Evolutionary conservation across 2,888 invertebrate genomes (phyloP).

Genomic region (Cataglyphis cursor): DNA sequence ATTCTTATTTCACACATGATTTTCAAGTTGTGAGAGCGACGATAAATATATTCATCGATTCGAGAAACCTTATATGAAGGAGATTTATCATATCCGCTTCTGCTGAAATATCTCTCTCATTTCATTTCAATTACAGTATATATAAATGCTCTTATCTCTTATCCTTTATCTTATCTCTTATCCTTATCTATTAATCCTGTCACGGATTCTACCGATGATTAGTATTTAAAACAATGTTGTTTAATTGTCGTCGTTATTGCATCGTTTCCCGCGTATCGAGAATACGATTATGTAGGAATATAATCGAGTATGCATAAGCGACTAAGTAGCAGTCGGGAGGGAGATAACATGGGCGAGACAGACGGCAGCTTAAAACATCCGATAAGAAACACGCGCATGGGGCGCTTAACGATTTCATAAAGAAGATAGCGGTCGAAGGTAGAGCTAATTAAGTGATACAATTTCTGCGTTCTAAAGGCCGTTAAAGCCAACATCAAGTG

Average conservation of each 20-base stretch:
- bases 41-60: slow-evolving; percentile 4
- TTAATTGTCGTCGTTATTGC: background rate
- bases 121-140: background rate
- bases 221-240: background rate
- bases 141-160: slow-evolving; percentile 13
- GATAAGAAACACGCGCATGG: slow-evolving; percentile 79
- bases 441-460: slow-evolving; percentile 82
- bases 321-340: slow-evolving; percentile 61
- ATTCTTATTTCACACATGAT: slow-evolving; percentile 30
- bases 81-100: slow-evolving; percentile 15
- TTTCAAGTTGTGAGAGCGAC: background rate
- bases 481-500: slow-evolving; percentile 77
- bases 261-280: background rate
- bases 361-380: slow-evolving; percentile 73
- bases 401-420: slow-evolving; percentile 82
- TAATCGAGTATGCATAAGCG: slow-evolving; percentile 54
- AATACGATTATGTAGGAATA: slow-evolving; percentile 40
- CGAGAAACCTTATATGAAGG: background rate
- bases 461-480: slow-evolving; percentile 72
- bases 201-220: background rate
- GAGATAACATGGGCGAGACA: slow-evolving; percentile 65
- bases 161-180: too few relatives aligned
- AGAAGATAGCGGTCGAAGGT: slow-evolving; percentile 75
- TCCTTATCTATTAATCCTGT: too few relatives aligned
- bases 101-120: background rate